Percentiles rank a stretch among this genome's conserved stretches.
Evolutionary conservation across 1,140 invertebrate genomes (phyloP).

Genomic region (Neelides sp.): DNA sequence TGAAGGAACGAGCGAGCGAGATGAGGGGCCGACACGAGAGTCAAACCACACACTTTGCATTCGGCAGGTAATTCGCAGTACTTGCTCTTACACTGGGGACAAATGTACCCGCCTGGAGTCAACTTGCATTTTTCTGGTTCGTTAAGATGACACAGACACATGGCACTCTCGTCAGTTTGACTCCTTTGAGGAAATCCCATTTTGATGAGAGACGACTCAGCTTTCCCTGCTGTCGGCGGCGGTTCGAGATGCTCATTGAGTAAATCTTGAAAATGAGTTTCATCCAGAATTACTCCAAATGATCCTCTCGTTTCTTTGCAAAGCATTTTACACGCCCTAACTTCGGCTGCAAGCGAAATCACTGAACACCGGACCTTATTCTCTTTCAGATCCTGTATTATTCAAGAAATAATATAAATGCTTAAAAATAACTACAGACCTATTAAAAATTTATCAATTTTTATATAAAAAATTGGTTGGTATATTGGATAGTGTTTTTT

Average conservation of each 20-base stretch:
- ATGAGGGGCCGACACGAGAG: constrained; percentile 93
- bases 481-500: no score
- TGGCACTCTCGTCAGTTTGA: constrained; percentile 33
- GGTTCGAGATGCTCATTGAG: constrained; percentile 63
- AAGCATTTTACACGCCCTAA: constrained; percentile 73
- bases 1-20: constrained; percentile 94
- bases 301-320: constrained; percentile 69
- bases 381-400: constrained; percentile 39
- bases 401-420: constrained; percentile 6
- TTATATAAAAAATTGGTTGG: no score
- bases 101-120: constrained; percentile 72
- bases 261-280: constrained; percentile 73
- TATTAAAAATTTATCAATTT: background rate
- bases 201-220: constrained; percentile 74
- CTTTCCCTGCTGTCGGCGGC: constrained; percentile 51
- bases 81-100: constrained; percentile 90
- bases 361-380: constrained; percentile 72
- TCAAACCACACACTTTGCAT: constrained; percentile 86
- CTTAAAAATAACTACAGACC: constrained; percentile 1
- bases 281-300: constrained; percentile 81
- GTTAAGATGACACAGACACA: constrained; percentile 61
- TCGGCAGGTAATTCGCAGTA: constrained; percentile 96
- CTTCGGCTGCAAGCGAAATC: constrained; percentile 88
- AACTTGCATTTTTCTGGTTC: constrained; percentile 48
- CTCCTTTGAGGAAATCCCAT: constrained; percentile 78